Evolutionary conservation across 1,140 invertebrate species (phyloP).

Genomic region (Lepidurus couesii): DNA sequence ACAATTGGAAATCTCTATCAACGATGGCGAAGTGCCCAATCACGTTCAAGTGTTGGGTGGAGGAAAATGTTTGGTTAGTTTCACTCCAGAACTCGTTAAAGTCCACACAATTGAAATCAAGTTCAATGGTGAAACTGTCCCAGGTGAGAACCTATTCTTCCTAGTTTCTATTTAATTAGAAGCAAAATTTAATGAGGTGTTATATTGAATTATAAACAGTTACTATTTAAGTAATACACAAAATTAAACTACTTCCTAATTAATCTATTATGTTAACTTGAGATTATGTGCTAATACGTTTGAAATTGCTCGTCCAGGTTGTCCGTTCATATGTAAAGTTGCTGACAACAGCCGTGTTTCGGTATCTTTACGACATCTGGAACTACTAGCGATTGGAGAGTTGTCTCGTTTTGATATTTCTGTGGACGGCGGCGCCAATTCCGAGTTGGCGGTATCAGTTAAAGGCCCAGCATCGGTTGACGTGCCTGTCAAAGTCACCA

Average conservation of each 20-base stretch:
- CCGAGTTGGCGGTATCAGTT: slow-evolving; percentile 81
- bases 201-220: slow-evolving; percentile 53
- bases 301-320: slow-evolving; percentile 50
- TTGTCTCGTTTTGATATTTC: slow-evolving; percentile 81
- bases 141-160: slow-evolving; percentile 46
- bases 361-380: slow-evolving; percentile 68
- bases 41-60: slow-evolving; percentile 93
- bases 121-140: slow-evolving; percentile 93
- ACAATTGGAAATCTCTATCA: slow-evolving; percentile 94
- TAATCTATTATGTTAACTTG: too few relatives aligned
- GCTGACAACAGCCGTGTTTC: slow-evolving; percentile 72
- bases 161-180: not conserved
- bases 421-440: slow-evolving; percentile 72
- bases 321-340: slow-evolving; percentile 79
- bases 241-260: slow-evolving; percentile 25
- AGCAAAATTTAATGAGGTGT: not conserved
- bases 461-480: slow-evolving; percentile 58
- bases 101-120: slow-evolving; percentile 95
- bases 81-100: slow-evolving; percentile 85
- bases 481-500: slow-evolving; percentile 81
- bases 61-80: slow-evolving; percentile 88
- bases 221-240: slow-evolving; percentile 64
- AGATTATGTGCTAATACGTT: too few relatives aligned
- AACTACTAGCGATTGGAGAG: slow-evolving; percentile 81
- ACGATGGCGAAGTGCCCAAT: slow-evolving; percentile 95